A percentile compares a stretch with the other conserved stretches of the same genome.
Evolutionary conservation across 2,888 invertebrate genomes (phyloP).

Genomic region (Escarpia spicata): DNA sequence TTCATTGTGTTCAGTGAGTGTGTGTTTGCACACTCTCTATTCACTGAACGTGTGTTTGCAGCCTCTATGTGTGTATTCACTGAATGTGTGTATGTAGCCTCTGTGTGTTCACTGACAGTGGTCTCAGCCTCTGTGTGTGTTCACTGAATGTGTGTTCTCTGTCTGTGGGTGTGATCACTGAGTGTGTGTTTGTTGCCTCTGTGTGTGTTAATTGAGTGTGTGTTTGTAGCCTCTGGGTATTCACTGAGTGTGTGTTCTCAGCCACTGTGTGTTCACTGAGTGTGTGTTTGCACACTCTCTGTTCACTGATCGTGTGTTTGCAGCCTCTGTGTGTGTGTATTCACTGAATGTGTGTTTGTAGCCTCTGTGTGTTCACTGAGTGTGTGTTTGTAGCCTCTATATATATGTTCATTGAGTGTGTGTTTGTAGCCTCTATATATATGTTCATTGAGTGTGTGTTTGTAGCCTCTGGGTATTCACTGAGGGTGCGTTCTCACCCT

Average conservation of each 20-base stretch:
- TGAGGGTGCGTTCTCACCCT: constrained; percentile 41
- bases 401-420: constrained; percentile 45
- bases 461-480: too few relatives aligned
- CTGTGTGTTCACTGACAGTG: background rate
- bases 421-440: constrained; percentile 25
- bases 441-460: too few relatives aligned
- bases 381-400: constrained; percentile 48
- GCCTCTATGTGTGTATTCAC: background rate
- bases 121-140: background rate
- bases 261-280: constrained; percentile 50
- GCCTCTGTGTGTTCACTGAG: background rate
- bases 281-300: constrained; percentile 24
- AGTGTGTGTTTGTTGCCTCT: too few relatives aligned
- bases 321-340: background rate
- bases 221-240: background rate
- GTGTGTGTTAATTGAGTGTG: background rate
- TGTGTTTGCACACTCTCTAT: background rate
- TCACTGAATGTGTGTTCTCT: too few relatives aligned
- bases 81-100: background rate
- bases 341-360: background rate
- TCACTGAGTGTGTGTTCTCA: constrained; percentile 39
- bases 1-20: constrained; percentile 18
- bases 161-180: too few relatives aligned
- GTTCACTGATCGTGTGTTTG: background rate
- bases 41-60: background rate